Evolutionary conservation across 23 tunicate genomes (phyloP).

Genomic region (Botrylloides violaceus): DNA sequence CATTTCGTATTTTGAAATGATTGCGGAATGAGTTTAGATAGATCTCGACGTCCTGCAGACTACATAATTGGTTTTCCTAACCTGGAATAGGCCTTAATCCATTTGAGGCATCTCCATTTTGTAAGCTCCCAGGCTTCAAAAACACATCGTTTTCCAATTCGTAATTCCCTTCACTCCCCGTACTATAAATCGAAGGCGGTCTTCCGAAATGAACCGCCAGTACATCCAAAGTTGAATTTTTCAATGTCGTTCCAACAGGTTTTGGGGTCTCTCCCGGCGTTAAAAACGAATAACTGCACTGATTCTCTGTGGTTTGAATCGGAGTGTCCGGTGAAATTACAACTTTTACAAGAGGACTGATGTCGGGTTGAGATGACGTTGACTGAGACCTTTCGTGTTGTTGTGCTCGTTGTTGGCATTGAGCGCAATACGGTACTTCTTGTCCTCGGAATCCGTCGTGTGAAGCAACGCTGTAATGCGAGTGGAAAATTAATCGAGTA

Average conservation of each 20-base stretch:
- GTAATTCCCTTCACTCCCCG: slow-evolving; percentile 11
- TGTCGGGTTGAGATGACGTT: neutral
- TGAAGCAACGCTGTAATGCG: slow-evolving; percentile 1
- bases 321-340: neutral
- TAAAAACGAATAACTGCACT: neutral
- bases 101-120: neutral
- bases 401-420: neutral
- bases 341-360: neutral
- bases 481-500: too few species aligned
- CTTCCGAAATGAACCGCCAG: slow-evolving; percentile 5
- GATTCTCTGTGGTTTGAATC: neutral
- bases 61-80: neutral
- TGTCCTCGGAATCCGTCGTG: neutral
- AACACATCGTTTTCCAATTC: neutral
- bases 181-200: slow-evolving; percentile 2
- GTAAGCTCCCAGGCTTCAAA: neutral
- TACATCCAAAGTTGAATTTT: slow-evolving; percentile 8
- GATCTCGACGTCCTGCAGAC: too few species aligned
- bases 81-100: neutral
- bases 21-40: too few species aligned
- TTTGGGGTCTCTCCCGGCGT: neutral
- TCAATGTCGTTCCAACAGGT: neutral
- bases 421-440: neutral
- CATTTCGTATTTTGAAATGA: too few species aligned
- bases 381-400: neutral